These are phyloP conservation scores for Rhinopomastus cyanomelas DNA, from an alignment of 2,113 vertebrate genomes.

Conservation along the genomic window DNA sequence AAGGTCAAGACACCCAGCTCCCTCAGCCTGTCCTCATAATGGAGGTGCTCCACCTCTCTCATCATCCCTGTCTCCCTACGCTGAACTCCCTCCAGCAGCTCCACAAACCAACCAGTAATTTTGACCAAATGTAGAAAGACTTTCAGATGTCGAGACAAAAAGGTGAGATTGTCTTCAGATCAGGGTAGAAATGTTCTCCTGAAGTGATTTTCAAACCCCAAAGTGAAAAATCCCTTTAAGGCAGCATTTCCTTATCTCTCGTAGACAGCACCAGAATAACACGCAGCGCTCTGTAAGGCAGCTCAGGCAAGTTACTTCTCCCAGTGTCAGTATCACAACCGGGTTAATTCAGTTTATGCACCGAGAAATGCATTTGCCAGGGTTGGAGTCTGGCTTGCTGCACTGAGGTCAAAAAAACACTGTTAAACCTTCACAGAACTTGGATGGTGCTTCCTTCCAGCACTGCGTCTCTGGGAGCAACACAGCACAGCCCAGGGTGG, in stretches of 20 bases:
- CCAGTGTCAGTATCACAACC: neutral
- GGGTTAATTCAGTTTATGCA: neutral
- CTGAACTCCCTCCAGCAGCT: too few species aligned
- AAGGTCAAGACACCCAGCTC: too few species aligned
- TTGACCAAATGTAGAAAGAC: neutral
- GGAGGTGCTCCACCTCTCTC: too few species aligned
- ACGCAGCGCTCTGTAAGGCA: neutral
- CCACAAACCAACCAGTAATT: neutral
- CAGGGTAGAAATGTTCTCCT: neutral
- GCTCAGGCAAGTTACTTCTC: neutral
- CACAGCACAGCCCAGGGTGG: neutral
- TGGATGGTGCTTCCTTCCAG: neutral
- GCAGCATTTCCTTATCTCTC: neutral
- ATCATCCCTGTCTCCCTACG: too few species aligned
- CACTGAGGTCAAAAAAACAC: neutral
- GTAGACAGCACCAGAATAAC: neutral
- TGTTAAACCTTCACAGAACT: neutral
- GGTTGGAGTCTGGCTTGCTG: neutral
- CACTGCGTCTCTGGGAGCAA: neutral
- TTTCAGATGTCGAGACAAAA: neutral
- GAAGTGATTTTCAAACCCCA: neutral
- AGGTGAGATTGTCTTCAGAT: neutral
- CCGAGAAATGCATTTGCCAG: neutral
- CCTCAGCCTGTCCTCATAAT: too few species aligned
- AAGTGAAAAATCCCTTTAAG: neutral